Evolutionary conservation across 2,797 vertebrate species (phyloP), one percentile per base, ranked within the genome.

Genomic region (Peromyscus melanophrys): DNA sequence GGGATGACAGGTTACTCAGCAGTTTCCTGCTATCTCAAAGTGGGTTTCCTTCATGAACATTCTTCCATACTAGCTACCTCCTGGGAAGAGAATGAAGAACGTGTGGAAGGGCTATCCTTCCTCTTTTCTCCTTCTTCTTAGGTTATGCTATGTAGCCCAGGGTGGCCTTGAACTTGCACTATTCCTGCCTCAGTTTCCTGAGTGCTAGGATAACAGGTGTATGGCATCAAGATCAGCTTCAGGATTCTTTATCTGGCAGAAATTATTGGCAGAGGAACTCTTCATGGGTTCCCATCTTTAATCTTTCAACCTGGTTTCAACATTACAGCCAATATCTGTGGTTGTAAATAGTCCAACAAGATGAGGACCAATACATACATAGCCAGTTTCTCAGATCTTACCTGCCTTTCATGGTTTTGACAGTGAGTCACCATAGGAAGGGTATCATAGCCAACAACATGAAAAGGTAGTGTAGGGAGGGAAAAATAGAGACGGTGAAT

Each of bases 211-310:
- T 78, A 78, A 69, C 8, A 67, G 17, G 25, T 11, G 17, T 40
- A 43, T 78, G 25, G 17, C 73, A 65, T 63, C 5, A 52, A 6
- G 23, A 52, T 52, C 49, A 67, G 29, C 19, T 87, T 91, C 31
- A 57, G 43, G 43, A 82, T 49, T 96, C 75, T 89, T 87, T 77
- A 65, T 69, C 21, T 63, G 84, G 59, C 59, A 94, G 78, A 91
- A 95, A 89, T 95, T 81, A 89, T 43, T 89, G 43, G 49, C 40
- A 89, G 67, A 95, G 76, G 31, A 52, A 63, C 67, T 95, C 46
- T 76, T 12, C 86, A 23, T 23, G 17, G 59, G 69, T 57, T 71
- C 21, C 73, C 21, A 43, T 69, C 78, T 92, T 82, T 86, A 92
- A 89, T 92, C 67, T 52, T 94, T 92, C 80, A 71, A 63, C 67